Conservation (phyloP, 35 echinoderm and acorn worm genomes). For the Amphiura filiformis region DNA sequence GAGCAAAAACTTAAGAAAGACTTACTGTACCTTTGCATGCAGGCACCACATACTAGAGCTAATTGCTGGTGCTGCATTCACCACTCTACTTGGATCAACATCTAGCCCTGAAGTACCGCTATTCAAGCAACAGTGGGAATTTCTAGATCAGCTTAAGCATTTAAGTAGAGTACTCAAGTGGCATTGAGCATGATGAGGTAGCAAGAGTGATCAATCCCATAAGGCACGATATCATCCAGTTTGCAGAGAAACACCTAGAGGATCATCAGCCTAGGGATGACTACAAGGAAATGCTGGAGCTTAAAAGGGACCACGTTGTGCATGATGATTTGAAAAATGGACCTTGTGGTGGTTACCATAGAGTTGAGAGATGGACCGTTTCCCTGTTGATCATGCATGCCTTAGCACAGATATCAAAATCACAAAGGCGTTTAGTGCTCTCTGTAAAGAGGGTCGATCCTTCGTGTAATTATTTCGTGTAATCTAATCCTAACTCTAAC, state of each 20-base stretch:
- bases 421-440: too few relatives aligned
- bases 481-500: too few relatives aligned
- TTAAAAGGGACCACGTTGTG: too few relatives aligned
- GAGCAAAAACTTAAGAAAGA: background rate
- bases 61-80: background rate
- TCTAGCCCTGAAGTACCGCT: background rate
- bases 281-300: constrained; percentile 9
- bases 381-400: too few relatives aligned
- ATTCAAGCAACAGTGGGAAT: background rate
- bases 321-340: too few relatives aligned
- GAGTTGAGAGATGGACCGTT: too few relatives aligned
- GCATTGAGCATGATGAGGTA: constrained; percentile 9
- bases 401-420: too few relatives aligned
- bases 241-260: constrained; percentile 13
- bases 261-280: constrained; percentile 22
- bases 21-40: background rate
- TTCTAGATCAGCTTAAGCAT: background rate
- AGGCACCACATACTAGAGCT: background rate
- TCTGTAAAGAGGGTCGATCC: too few relatives aligned
- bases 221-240: background rate
- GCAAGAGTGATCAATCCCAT: constrained; percentile 5
- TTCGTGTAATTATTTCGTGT: too few relatives aligned
- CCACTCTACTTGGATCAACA: background rate
- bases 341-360: too few relatives aligned
- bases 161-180: background rate